Evolutionary conservation across 2,797 vertebrate species (phyloP), one percentile per base, ranked within the genome.

Genomic region (Enteromius unitaeniatus): DNA sequence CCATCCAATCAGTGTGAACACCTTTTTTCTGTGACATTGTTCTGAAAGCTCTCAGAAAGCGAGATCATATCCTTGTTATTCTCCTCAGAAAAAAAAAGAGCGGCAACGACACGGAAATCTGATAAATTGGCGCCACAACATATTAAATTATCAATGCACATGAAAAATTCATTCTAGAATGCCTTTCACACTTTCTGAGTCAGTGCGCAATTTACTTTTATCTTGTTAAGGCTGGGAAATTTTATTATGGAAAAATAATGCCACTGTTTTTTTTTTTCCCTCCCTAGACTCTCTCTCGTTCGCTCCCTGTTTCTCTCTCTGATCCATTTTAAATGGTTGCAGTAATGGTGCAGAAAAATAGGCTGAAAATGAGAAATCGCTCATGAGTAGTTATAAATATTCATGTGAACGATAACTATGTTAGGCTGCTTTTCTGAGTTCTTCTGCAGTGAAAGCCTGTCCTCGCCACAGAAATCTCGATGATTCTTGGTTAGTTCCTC

Each of bases 111-210:
- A 90, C 90, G 84, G 90, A 93, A 93, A 94, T 92, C 94, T 93
- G 93, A 94, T 94, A 93, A 94, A 94, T 92, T 90, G 90, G 87
- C 89, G 89, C 88, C 91, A 88, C 91, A 89, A 91, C 89, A 91
- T 93, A 93, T 94, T 95, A 92, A 95, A 95, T 95, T 93, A 93
- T 94, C 93, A 91, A 93, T 93, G 92, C 89, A 91, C 93, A 93
- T 94, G 92, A 94, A 94, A 94, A 94, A 95, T 93, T 93, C 83
- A 95, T 94, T 90, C 87, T 85, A 84, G 90, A 92, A 92, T 76
- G 90, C 90, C 93, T 94, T 94, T 93, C 92, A 92, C 91, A 93
- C 91, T 92, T 90, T 91, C 88, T 86, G 89, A 93, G 91, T 92
- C 85, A 78, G 89, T 90, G 88, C 88, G 89, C 91, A 92, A 92